These are phyloP conservation scores for Prunella fulvescens DNA, from an alignment of 2,113 vertebrate species.

Conservation along the genomic window DNA sequence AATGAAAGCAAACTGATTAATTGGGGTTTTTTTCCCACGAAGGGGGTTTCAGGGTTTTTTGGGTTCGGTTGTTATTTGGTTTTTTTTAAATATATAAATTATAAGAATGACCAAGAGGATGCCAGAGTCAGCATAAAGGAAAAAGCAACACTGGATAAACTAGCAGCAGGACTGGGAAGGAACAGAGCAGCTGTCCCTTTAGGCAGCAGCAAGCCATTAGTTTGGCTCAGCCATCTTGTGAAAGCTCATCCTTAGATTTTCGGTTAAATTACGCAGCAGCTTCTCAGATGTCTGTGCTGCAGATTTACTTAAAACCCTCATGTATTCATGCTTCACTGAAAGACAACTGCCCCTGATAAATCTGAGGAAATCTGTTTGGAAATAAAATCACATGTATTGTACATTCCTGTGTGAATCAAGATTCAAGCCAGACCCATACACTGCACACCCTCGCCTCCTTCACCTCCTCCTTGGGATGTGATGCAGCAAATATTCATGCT, in stretches of 20 bases:
- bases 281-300: slow-evolving; percentile 18
- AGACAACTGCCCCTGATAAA: slow-evolving; percentile 18
- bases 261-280: slow-evolving; percentile 1
- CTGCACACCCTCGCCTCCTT: not conserved
- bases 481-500: slow-evolving; percentile 17
- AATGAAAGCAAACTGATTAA: not conserved
- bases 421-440: not conserved
- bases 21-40: not conserved
- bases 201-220: slow-evolving; percentile 42
- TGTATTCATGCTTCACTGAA: slow-evolving; percentile 3
- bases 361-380: not conserved
- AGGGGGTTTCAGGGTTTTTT: rapidly evolving
- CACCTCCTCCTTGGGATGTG: not conserved
- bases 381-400: not conserved
- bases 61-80: not conserved
- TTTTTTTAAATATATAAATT: not conserved
- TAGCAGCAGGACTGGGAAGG: not conserved
- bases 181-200: slow-evolving; percentile 25
- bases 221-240: slow-evolving; percentile 47
- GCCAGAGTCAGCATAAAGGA: not conserved
- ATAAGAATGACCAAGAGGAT: not conserved
- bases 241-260: slow-evolving; percentile 33
- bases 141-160: not conserved
- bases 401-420: not conserved
- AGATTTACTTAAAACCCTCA: slow-evolving; percentile 39